Base-by-base conservation (phyloP, 2,113 vertebrate species). In the Poicephalus meyeri region DNA sequence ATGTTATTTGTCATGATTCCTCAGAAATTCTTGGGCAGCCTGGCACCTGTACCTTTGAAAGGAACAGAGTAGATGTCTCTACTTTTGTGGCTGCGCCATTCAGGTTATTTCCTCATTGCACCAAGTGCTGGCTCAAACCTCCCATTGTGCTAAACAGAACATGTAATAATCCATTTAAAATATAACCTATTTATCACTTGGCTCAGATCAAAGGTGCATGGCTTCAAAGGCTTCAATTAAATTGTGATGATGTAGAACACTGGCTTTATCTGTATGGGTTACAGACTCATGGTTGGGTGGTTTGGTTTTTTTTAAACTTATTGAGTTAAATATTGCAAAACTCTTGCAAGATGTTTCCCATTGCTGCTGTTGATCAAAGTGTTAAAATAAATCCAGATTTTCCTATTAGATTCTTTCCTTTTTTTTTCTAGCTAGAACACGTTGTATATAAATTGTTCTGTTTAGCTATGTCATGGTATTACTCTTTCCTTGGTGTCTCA, bases 221-320 rank as follows among this genome's bases (percentile, higher is more conserved):
- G 42, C 94, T 96, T 97, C 97, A 97, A 97, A 96, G 92, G 73
- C 85, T 91, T 70, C 82, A 41, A 81, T 81, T 88, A 84, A 89
- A 41, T 35, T 26, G 49, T 84, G 64, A 29, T 49, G 71, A 47
- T 92, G 68, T 80, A 89, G 88, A 89, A 31, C 31, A 44, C 29
- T 86, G 69, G 19, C 29, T 93, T 96, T 96, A 94, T 93, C 88
- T 91, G 11, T 64, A 1, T 60, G 13, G 23, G 29, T 42, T 63
- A n/a, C 49, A 82, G 52, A 46, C 31, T 87, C 70, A n/a, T 81
- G 53, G 50, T 13, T 55, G n/a, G 11, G 29, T 81, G 23, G 16
- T 64, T 78, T 65, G 21, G 14, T 6, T 24, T 52, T 89, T 56
- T 52, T 77, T 80, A 84, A 56, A 74, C 16, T 24, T 29, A 16